Evolutionary conservation across 2,888 invertebrate species (phyloP), one percentile per base, ranked within the genome.

Genomic region (Limnephilus rhombicus): DNA sequence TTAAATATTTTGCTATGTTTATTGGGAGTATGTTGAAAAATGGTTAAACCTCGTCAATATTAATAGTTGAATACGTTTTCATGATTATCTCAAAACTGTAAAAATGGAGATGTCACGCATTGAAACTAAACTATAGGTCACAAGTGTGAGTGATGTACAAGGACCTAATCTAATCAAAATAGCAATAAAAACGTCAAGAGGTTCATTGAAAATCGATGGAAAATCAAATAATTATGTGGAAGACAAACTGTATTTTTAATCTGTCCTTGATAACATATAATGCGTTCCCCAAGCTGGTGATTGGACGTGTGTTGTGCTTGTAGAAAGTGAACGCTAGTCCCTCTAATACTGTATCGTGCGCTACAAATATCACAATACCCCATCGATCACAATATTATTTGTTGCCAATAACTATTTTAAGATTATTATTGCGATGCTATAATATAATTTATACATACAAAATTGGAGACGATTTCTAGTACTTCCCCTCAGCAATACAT

Each of bases 311-410:
- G 45, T 24, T 3, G 68, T 24, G 68, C 68, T 68, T 24, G 24
- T 24, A 68, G 68, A 68, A 68, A 68, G 68, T n/a, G 68, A n/a
- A 68, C 68, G 49, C 45, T 18, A 49, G 68, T 29, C 49, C 49
- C 86, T 29, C 86, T 45, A 86, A 15, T 31, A 68, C 29, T 68
- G 87, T 53, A 87, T 29, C 53, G 68, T 87, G 87, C 53, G 87
- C 87, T 87, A 87, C 87, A 87, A 68, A 87, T 87, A 87, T 87
- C 87, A 87, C 87, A 87, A 87, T 87, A 87, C 34, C 29, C 15
- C n/a, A n/a, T 87, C 31, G 24, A 34, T 87, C 53, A 87, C 53
- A 53, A 87, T 53, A 87, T 53, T 31, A 87, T 87, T 53, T 31
- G 87, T 68, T 29, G 68, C 49, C 49, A 49, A 87, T 87, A 87